Base-by-base conservation (phyloP, 2,113 vertebrate genomes). In the Dolichallabes microphthalmus region DNA sequence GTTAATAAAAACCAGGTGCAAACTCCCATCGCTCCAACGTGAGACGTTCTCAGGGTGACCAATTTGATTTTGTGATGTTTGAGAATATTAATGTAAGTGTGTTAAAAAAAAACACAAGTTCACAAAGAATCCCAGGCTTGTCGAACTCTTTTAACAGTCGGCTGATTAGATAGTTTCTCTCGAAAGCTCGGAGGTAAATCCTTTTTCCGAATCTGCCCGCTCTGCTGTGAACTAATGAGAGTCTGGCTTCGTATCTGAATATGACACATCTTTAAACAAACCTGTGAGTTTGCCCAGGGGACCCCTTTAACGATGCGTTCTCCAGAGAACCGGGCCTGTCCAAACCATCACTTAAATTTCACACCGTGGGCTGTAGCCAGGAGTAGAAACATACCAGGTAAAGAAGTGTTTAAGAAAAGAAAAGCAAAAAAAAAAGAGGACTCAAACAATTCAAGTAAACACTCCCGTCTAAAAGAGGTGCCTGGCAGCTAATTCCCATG, bases 251-350 rank as follows among this genome's bases (percentile, higher is more conserved):
- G 82, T 82, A 86, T 87, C 90, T 82, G 88, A 71, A 14, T 50
- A 86, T 87, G 90, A 92, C 90, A 88, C 90, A 86, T 88, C 32
- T 89, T 92, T 87, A 92, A 91, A 93, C 88, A 82, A 85, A 81
- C 88, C 90, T 91, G 89, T 89, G 86, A 87, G 87, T 87, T 87
- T 88, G 86, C 93, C 89, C 83, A 17, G 13, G 89, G 90, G 90
- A 84, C 87, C 86, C 90, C 90, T 90, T 90, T 88, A 91, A 86
- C 84, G 86, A 83, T 83, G 82, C 60, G 73, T 80, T 90, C 80
- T 82, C 84, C 79, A 82, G 82, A 90, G 84, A 83, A 90, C 81
- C 53, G 66, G 50, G 68, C 85, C 39, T 84, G 82, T 86, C 85
- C 58, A 63, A 60, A 82, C 83, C 32, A 85, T 69, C 73, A 39